Base-by-base conservation (phyloP, 2,113 vertebrate species). In the Trochalopteron elliotii region DNA sequence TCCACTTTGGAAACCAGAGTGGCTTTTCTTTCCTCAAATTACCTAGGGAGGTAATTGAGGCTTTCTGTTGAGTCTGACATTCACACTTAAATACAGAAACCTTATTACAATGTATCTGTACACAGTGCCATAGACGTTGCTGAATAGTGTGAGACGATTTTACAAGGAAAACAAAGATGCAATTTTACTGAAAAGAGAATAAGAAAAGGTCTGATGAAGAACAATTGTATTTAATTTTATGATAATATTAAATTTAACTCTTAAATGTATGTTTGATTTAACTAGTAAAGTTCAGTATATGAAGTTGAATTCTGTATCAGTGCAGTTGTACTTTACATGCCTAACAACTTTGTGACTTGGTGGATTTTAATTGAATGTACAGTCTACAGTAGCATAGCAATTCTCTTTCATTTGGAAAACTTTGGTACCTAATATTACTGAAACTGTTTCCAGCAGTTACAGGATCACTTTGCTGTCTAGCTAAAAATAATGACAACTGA, bases 401-500 rank as follows among this genome's bases (percentile, higher is more conserved):
- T 40, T 57, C 33, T 69, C 61, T 57, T 61, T 23, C 12, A 7
- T 22, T 83, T 81, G 56, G 40, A 84, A 90, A 86, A 59, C 33
- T 95, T 89, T 69, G 52, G 27, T 94, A 56, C 16, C 37, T 59
- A 11, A 42, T 76, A 45, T 72, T 83, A 52, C 25, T 60, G 35
- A 85, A 85, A 83, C 44, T 90, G 37, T 90, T 95, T 83, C 57
- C 60, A 75, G 42, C 80, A 79, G 50, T 88, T 95, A 42, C 4
- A 28, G 70, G 55, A 71, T 87, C 17, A 23, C 49, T 94, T 94
- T 68, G 39, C 67, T 94, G 52, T 60, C 25, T 64, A 64, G 47
- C 87, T 96, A 90, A 79, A 96, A 97, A 75, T 81, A 93, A 90
- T 63, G 75, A 57, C 83, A 93, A 9, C 53, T 89, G 83, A 93